Percentiles rank a stretch among this genome's conserved stretches.
phyloP scores from a whole-genome alignment of 2,888 invertebrate genomes.

The Callimorpha dominula region DNA sequence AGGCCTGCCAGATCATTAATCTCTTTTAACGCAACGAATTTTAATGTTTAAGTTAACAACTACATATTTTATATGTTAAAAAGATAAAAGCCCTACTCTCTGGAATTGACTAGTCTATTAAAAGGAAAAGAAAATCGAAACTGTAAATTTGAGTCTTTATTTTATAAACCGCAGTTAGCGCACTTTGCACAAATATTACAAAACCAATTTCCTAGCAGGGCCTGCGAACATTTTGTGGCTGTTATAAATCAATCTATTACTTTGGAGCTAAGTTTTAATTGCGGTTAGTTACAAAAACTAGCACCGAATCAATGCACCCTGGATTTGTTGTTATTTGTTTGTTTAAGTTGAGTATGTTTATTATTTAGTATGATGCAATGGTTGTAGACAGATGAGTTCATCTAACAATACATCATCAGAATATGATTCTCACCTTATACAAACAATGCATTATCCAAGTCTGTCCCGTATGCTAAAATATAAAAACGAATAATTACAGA shows the following conservation, averaged over 20 bases:
- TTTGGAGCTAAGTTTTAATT: slow-evolving; percentile 27
- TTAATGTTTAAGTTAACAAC: not conserved
- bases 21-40: not conserved
- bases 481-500: too few species aligned
- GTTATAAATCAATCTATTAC: slow-evolving; percentile 31
- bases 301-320: slow-evolving; percentile 7
- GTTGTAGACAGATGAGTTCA: not conserved
- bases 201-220: slow-evolving; percentile 27
- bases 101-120: not conserved
- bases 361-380: not conserved
- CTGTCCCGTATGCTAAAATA: too few species aligned
- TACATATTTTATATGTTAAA: not conserved
- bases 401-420: not conserved
- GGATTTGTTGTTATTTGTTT: slow-evolving; percentile 13
- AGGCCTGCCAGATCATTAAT: not conserved
- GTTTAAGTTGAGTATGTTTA: not conserved
- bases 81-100: not conserved
- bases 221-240: slow-evolving; percentile 25
- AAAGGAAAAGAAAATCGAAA: too few species aligned
- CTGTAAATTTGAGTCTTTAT: not conserved
- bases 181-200: slow-evolving; percentile 19
- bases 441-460: not conserved
- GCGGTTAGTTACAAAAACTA: slow-evolving; percentile 27
- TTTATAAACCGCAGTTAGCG: slow-evolving; percentile 6
- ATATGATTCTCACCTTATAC: not conserved